phyloP scores from a whole-genome alignment of 2,888 invertebrate species.

The Peribatodes rhomboidaria region DNA sequence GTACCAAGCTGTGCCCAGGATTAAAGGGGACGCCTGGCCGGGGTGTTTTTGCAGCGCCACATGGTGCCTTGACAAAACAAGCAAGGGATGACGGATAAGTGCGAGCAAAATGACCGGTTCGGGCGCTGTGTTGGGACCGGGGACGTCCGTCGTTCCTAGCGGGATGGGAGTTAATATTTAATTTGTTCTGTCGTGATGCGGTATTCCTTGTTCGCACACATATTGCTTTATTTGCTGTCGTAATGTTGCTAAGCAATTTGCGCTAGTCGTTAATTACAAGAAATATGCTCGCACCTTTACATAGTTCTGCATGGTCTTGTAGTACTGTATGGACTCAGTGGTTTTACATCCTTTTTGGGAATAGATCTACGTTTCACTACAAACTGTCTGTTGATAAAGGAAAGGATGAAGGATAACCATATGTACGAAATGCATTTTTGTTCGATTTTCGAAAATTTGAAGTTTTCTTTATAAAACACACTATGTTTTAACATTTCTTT shows the following conservation, averaged over 20 bases:
- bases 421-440: too few relatives aligned
- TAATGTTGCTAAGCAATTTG: background rate
- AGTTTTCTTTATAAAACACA: too few relatives aligned
- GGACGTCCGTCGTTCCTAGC: background rate
- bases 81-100: slow-evolving; percentile 60
- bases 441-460: too few relatives aligned
- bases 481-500: too few relatives aligned
- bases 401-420: too few relatives aligned
- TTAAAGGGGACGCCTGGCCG: slow-evolving; percentile 63
- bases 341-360: too few relatives aligned
- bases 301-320: too few relatives aligned
- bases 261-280: background rate
- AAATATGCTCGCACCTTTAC: too few relatives aligned
- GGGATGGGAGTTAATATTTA: slow-evolving; percentile 10
- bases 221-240: background rate
- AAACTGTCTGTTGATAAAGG: too few relatives aligned
- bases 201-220: background rate
- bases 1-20: slow-evolving; percentile 69
- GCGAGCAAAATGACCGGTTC: slow-evolving; percentile 51
- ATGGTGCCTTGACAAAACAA: slow-evolving; percentile 74
- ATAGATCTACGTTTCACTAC: too few relatives aligned
- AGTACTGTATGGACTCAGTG: too few relatives aligned
- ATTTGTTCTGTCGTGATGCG: background rate
- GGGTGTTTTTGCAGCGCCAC: slow-evolving; percentile 79
- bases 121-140: slow-evolving; percentile 29